Evolutionary conservation across 2,888 invertebrate species (phyloP).

Genomic region (Microchrysa polita): DNA sequence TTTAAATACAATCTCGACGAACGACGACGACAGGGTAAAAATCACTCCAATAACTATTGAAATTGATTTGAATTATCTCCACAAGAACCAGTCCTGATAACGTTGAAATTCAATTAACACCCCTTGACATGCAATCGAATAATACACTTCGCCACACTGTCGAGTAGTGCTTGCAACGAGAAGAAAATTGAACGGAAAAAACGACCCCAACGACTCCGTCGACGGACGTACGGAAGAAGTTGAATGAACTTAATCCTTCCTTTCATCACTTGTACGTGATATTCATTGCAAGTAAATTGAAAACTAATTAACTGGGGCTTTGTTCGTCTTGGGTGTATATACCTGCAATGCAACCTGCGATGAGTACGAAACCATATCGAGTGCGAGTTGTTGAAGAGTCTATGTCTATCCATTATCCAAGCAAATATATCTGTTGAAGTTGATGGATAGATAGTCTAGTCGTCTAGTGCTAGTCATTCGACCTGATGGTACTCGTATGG

Average conservation of each 20-base stretch:
- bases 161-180: background rate
- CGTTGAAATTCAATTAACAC: slow-evolving; percentile 5
- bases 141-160: background rate
- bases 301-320: slow-evolving; percentile 1
- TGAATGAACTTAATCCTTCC: background rate
- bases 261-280: background rate
- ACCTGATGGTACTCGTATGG: no score
- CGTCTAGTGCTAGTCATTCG: no score
- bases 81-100: background rate
- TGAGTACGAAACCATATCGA: background rate
- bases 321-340: background rate
- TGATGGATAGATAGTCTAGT: background rate
- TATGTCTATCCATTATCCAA: no score
- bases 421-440: no score
- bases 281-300: slow-evolving; percentile 5
- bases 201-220: no score
- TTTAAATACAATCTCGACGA: no score
- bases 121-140: background rate
- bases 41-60: background rate
- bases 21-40: no score
- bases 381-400: no score
- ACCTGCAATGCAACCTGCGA: background rate
- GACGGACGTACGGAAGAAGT: background rate
- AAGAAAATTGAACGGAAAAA: no score
- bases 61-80: background rate